Base-by-base conservation (phyloP, 2,888 invertebrate species). In the Epistrophe eligans region DNA sequence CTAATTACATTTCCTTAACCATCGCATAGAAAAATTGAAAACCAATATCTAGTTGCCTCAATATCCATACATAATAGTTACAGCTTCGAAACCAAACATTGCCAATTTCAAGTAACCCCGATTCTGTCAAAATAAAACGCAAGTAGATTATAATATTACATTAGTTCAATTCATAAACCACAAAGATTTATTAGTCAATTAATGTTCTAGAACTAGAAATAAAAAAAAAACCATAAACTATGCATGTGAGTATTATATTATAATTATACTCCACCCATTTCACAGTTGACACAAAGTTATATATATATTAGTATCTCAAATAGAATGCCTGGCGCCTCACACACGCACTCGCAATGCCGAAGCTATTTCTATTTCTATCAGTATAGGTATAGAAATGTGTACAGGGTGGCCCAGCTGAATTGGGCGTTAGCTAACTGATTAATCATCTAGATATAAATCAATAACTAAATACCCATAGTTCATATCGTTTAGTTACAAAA, bases 111-210 rank as follows among this genome's bases (percentile, higher is more conserved):
- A 64, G 1, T 24, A 64, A 66, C 66, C 45, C 48, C 66, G 35
- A 66, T 48, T 66, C 32, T 48, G 48, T 17, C 28, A 48, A 35
- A 64, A 43, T 45, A 35, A 32, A 48, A 48, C 28, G 48, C 40
- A 28, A 55, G 43, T 24, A 52, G 13, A 55, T 55, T 72, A 45
- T 4, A 52, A 45, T 4, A 52, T 52, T 71, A 71, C 62, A 24
- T 11, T 32, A 40, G 32, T n/a, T 64, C 11, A 71, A 50, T 52
- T 50, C 19, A 62, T 62, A 71, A 73, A 58, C 32, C 58, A 17
- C 58, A 38, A 24, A 28, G 17, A 48, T 66, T 67, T 80, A 66
- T 80, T 74, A 67, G 73, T 66, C 73, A 80, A 50, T 80, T 67
- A 67, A 43, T 67, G 19, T 67, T 67, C 48, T 19, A 35, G 35